Base-by-base conservation (phyloP, 2,797 vertebrate genomes). In the Characodon lateralis region DNA sequence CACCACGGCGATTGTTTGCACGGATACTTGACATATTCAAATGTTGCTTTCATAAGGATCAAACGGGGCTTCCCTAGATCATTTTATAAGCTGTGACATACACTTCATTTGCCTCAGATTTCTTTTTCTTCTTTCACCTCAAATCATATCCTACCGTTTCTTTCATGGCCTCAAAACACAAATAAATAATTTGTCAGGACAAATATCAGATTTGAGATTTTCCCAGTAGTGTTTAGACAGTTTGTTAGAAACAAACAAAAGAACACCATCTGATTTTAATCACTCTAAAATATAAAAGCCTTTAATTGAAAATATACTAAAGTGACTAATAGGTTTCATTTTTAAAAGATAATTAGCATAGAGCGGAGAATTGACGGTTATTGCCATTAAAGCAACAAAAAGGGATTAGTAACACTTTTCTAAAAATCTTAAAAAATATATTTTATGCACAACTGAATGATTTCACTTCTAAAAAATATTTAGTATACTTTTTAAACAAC, bases 21-120 rank as follows among this genome's bases (percentile, higher is more conserved):
- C 73, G 77, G 58, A 78, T 82, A 85, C 59, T 77, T 71, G 28
- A 31, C 35, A 72, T 72, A 78, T 74, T 76, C 70, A 86, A 81
- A 84, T 88, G 77, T 68, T 83, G 76, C 69, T 72, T 88, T 85
- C 53, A 80, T 72, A 78, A 81, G 85, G 78, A 87, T 86, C 68
- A 84, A 75, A 86, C 71, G 59, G 77, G 71, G 74, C 75, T 88
- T 53, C 75, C 68, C 73, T 61, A 83, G 87, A 89, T 88, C 81
- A 77, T 80, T 80, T 88, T 80, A 87, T 73, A 80, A 48, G 72
- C 77, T 39, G 43, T 82, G 85, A 76, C 81, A 83, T 58, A 79
- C 41, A 76, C 63, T 75, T 63, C 61, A 82, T 82, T 51, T 75
- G 88, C 71, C 31, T 28, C 78, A 41, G 24, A 6, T 43, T 46